These are phyloP conservation scores for Eutrigla gurnardus DNA, from an alignment of 2,797 vertebrate genomes.

Conservation along the genomic window DNA sequence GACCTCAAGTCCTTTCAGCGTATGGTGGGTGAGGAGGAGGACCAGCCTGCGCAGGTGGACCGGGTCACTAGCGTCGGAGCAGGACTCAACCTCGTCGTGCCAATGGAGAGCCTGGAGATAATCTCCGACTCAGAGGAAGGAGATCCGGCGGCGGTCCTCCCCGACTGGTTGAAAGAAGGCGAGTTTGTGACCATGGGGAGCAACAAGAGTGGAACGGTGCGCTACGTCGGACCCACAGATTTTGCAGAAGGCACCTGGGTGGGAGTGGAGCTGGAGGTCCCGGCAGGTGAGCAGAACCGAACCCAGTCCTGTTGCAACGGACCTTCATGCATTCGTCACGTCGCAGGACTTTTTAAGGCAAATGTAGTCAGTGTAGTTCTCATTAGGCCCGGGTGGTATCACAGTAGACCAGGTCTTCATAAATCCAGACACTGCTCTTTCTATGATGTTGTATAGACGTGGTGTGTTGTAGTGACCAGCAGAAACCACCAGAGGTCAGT, in stretches of 20 bases:
- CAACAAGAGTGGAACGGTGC: conserved; percentile 88
- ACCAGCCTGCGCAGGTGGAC: background rate
- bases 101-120: conserved; percentile 81
- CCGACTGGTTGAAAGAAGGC: conserved; percentile 93
- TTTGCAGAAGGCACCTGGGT: conserved; percentile 95
- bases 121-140: conserved; percentile 87
- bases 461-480: too few relatives aligned
- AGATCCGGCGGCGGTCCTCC: conserved; percentile 71
- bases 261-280: conserved; percentile 94
- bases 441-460: too few relatives aligned
- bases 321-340: background rate
- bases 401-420: too few relatives aligned
- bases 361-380: too few relatives aligned
- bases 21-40: conserved; percentile 69
- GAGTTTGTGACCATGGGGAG: conserved; percentile 90
- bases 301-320: too few relatives aligned
- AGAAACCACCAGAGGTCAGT: too few relatives aligned
- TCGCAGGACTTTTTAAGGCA: too few relatives aligned
- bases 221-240: conserved; percentile 91
- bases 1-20: conserved; percentile 84
- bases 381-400: too few relatives aligned
- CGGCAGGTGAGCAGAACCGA: conserved; percentile 85
- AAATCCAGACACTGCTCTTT: too few relatives aligned
- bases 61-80: conserved; percentile 32
- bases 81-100: conserved; percentile 52